These are phyloP conservation scores for Sesia bembeciformis DNA, from an alignment of 2,888 invertebrate genomes.

Conservation along the genomic window DNA sequence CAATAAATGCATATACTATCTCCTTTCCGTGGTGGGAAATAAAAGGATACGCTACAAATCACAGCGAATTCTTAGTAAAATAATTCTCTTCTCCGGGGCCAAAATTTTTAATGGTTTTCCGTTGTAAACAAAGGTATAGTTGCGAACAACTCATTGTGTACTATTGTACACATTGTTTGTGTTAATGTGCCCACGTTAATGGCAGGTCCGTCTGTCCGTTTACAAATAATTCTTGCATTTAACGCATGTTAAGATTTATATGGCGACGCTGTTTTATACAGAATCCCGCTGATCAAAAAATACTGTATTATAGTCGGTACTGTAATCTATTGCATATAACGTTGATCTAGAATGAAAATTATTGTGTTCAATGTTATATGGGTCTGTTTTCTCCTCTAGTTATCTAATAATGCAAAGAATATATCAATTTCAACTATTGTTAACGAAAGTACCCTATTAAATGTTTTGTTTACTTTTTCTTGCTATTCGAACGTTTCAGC, in stretches of 20 bases:
- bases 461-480: no score
- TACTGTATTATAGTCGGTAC: neutral
- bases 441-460: no score
- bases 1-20: no score
- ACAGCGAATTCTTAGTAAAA: conserved; percentile 43
- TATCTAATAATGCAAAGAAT: no score
- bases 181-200: conserved; percentile 54
- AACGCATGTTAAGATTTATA: conserved; percentile 36
- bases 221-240: conserved; percentile 53
- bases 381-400: no score
- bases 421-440: no score
- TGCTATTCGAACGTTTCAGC: no score
- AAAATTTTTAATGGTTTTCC: conserved; percentile 65
- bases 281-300: conserved; percentile 21
- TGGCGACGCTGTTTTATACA: conserved; percentile 11
- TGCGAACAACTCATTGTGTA: conserved; percentile 31
- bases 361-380: no score
- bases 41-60: conserved; percentile 16
- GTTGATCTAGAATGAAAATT: no score
- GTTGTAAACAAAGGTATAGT: conserved; percentile 45
- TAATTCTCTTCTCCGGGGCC: conserved; percentile 25
- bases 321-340: neutral
- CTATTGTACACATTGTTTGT: conserved; percentile 42
- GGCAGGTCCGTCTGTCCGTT: conserved; percentile 41
- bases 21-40: no score